Percentiles rank a stretch among this genome's conserved stretches.
Conservation (phyloP, 2,113 vertebrate species). For the Istiophorus platypterus region DNA sequence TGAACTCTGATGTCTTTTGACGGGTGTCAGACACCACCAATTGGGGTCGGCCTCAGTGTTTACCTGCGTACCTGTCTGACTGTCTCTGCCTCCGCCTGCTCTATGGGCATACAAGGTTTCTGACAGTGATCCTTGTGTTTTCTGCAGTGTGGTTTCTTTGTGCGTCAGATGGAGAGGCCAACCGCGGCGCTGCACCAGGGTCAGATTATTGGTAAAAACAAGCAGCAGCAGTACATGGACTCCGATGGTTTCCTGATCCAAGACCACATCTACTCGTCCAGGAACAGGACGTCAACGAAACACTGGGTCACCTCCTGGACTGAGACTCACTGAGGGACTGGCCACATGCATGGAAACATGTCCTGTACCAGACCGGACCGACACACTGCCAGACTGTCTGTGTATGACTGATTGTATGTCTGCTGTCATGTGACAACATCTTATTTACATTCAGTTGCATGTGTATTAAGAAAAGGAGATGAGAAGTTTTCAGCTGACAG, state of each 20-base stretch:
- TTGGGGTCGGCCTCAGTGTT: no score
- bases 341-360: background rate
- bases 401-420: background rate
- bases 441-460: background rate
- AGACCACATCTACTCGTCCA: constrained; percentile 22
- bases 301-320: constrained; percentile 91
- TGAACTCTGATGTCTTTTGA: no score
- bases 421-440: background rate
- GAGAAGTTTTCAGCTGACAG: background rate
- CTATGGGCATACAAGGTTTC: background rate
- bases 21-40: no score
- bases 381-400: constrained; percentile 23
- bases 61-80: no score
- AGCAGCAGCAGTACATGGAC: constrained; percentile 83
- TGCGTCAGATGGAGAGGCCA: constrained; percentile 82
- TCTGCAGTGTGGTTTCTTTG: constrained; percentile 89
- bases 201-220: constrained; percentile 85
- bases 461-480: background rate
- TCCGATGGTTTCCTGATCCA: constrained; percentile 76
- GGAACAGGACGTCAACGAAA: constrained; percentile 39
- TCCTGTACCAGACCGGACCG: background rate
- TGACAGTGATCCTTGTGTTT: constrained; percentile 1
- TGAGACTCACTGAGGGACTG: constrained; percentile 73
- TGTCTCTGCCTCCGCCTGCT: no score
- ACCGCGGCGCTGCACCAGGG: constrained; percentile 88